Conservation (phyloP, 2,113 vertebrate species). For the Saimiri boliviensis region DNA sequence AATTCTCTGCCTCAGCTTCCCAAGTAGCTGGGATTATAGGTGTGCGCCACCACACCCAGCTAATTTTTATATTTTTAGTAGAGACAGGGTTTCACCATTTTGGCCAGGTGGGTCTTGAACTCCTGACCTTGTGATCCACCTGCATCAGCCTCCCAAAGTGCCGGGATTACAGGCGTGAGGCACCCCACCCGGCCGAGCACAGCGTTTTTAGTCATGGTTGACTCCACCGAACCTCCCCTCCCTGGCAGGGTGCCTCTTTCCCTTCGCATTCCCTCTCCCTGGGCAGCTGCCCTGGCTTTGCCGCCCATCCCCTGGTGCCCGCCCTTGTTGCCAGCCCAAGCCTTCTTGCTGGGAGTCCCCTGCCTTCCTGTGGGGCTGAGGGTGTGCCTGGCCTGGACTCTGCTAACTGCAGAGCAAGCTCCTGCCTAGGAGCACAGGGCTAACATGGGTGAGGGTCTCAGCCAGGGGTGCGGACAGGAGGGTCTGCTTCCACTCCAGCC, state of each 20-base stretch:
- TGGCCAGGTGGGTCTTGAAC: too few relatives aligned
- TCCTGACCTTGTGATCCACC: too few relatives aligned
- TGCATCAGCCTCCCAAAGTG: too few relatives aligned
- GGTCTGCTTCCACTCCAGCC: not conserved
- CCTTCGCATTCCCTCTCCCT: too few relatives aligned
- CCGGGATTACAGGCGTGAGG: too few relatives aligned
- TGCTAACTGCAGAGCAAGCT: not conserved
- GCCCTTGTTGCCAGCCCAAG: not conserved
- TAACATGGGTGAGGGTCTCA: not conserved
- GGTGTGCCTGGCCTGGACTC: not conserved
- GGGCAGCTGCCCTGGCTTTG: not conserved
- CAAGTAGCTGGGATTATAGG: too few relatives aligned
- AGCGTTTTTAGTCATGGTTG: not conserved
- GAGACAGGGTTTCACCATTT: too few relatives aligned
- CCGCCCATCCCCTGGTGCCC: rapidly evolving
- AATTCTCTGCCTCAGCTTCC: too few relatives aligned
- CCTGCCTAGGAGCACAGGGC: not conserved
- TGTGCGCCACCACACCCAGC: too few relatives aligned
- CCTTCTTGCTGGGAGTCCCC: not conserved
- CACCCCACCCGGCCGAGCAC: too few relatives aligned
- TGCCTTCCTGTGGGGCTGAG: too few relatives aligned
- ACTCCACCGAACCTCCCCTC: not conserved
- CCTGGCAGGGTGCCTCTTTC: rapidly evolving
- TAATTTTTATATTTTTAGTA: too few relatives aligned
- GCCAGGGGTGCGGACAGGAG: not conserved